phyloP scores from a whole-genome alignment of 1,140 invertebrate genomes.

The Orius insidiosus region DNA sequence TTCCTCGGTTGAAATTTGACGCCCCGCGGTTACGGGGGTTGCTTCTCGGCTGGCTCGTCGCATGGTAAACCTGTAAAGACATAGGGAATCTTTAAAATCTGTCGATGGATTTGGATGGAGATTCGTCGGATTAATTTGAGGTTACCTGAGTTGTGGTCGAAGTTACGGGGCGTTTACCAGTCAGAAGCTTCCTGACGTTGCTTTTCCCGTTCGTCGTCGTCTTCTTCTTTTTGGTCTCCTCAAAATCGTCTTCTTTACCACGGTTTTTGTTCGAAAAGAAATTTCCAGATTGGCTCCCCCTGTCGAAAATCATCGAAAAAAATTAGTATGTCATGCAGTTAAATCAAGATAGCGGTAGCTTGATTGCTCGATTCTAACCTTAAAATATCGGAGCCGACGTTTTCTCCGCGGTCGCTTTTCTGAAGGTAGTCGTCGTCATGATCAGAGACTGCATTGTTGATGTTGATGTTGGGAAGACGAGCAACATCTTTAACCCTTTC shows the following conservation, averaged over 20 bases:
- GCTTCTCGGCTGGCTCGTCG: slow-evolving; percentile 5
- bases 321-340: neutral
- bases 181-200: slow-evolving; percentile 17
- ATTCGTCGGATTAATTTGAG: slow-evolving; percentile 11
- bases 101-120: slow-evolving; percentile 7
- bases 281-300: slow-evolving; percentile 44
- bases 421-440: slow-evolving; percentile 54
- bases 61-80: neutral
- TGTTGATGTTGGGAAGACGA: slow-evolving; percentile 9
- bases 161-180: slow-evolving; percentile 16
- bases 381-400: slow-evolving; percentile 24
- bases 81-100: neutral
- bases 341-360: neutral
- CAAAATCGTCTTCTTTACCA: slow-evolving; percentile 34
- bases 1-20: slow-evolving; percentile 7
- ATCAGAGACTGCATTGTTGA: slow-evolving; percentile 27
- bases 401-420: slow-evolving; percentile 48
- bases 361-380: slow-evolving; percentile 18
- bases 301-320: slow-evolving; percentile 14
- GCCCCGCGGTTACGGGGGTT: slow-evolving; percentile 1
- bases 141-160: slow-evolving; percentile 3
- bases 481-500: slow-evolving; percentile 1
- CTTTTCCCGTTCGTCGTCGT: slow-evolving; percentile 17
- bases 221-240: slow-evolving; percentile 22
- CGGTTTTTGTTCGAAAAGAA: slow-evolving; percentile 45